Conservation (phyloP, 2,113 vertebrate genomes). For the Phrynosoma platyrhinos region DNA sequence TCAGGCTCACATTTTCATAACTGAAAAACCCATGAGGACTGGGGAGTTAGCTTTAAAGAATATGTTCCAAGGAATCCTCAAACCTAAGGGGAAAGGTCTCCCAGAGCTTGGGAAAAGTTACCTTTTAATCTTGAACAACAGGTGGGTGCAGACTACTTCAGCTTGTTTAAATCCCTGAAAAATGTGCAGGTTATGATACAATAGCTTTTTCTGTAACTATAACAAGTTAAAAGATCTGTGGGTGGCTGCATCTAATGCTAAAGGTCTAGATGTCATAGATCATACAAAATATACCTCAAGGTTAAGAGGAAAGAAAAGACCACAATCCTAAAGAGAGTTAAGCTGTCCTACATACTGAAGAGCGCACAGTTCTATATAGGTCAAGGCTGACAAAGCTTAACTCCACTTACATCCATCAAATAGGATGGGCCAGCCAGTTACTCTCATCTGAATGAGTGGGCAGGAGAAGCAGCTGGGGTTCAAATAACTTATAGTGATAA, state of each 20-base stretch:
- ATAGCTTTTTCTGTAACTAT: not conserved
- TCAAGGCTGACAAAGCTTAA: conserved; percentile 3
- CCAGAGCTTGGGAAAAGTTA: not conserved
- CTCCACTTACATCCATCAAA: not conserved
- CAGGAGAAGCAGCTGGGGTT: conserved; percentile 45
- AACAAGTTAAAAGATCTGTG: not conserved
- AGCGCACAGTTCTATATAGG: not conserved
- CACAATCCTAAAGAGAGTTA: not conserved
- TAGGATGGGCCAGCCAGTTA: not conserved
- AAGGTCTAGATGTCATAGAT: not conserved
- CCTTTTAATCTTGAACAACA: not conserved
- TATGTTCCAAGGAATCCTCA: not conserved
- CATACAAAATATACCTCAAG: conserved; percentile 13
- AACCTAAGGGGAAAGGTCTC: not conserved
- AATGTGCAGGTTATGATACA: not conserved
- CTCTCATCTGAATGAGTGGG: not conserved
- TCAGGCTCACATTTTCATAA: not conserved
- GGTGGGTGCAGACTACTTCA: not conserved
- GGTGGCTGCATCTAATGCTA: not conserved
- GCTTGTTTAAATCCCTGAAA: not conserved
- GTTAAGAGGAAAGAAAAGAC: conserved; percentile 12
- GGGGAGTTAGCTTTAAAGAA: not conserved
- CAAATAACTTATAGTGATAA: conserved; percentile 44
- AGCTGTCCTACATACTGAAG: not conserved
- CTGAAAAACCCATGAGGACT: not conserved